phyloP scores from a whole-genome alignment of 2,797 vertebrate species.

The Rhyacichthys aspro region DNA sequence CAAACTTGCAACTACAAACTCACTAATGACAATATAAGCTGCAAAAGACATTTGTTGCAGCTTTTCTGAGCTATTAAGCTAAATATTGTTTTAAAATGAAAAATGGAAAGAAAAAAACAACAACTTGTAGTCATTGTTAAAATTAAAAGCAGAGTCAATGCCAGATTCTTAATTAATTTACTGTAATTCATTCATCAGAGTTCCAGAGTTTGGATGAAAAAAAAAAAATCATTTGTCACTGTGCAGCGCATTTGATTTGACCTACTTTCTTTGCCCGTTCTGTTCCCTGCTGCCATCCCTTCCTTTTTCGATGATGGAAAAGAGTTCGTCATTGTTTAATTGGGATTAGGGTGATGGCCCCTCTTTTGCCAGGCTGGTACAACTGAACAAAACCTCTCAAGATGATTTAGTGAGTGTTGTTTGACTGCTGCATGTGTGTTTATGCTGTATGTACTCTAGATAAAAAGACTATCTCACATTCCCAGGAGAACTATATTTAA shows the following conservation, averaged over 20 bases:
- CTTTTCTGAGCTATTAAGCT: no score
- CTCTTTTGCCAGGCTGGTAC: constrained; percentile 19
- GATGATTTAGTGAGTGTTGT: no score
- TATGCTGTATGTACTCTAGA: no score
- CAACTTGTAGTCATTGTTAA: neutral
- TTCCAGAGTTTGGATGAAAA: constrained; percentile 59
- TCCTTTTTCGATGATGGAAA: constrained; percentile 62
- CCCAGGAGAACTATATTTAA: no score
- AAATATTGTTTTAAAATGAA: neutral
- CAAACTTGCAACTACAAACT: no score
- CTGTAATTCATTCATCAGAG: constrained; percentile 71
- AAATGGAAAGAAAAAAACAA: constrained; percentile 1
- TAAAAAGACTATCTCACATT: no score
- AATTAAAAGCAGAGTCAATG: constrained; percentile 49
- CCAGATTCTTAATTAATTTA: constrained; percentile 63
- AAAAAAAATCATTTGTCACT: constrained; percentile 75
- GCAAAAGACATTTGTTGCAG: no score
- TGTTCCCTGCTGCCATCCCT: constrained; percentile 54
- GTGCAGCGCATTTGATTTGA: constrained; percentile 73
- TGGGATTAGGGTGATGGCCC: constrained; percentile 25
- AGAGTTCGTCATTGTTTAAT: constrained; percentile 47
- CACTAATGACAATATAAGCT: no score
- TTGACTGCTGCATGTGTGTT: no score
- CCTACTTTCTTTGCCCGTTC: constrained; percentile 67
- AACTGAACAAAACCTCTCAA: constrained; percentile 6